Percentiles rank a stretch among this genome's conserved stretches.
Conservation (phyloP, 2,113 vertebrate species). For the Erinaceus europaeus region DNA sequence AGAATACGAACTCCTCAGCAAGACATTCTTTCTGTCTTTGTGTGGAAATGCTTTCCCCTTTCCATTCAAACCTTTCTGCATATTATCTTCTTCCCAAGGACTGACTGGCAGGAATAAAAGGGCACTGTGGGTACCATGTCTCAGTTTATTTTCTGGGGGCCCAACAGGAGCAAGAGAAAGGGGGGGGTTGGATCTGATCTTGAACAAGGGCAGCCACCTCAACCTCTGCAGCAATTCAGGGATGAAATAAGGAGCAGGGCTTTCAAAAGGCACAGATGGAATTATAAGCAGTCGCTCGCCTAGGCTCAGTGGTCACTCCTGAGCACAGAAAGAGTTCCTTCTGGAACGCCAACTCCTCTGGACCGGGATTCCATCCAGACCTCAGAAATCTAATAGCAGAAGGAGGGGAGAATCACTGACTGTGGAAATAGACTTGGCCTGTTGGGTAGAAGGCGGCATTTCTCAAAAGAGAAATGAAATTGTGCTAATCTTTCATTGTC, state of each 20-base stretch:
- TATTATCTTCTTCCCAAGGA: slow-evolving; percentile 32
- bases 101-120: slow-evolving; percentile 44
- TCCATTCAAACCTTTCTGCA: background rate
- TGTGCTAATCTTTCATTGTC: background rate
- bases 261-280: background rate
- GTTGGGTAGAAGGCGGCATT: background rate
- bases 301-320: background rate
- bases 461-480: slow-evolving; percentile 38
- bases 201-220: background rate
- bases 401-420: background rate
- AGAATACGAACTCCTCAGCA: background rate
- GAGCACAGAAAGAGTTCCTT: background rate
- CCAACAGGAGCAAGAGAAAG: background rate
- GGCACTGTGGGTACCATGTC: slow-evolving; percentile 13
- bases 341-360: background rate
- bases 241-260: background rate
- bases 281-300: background rate
- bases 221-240: slow-evolving; percentile 6
- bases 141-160: slow-evolving; percentile 34
- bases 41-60: background rate
- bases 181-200: background rate
- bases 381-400: background rate
- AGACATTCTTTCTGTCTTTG: background rate
- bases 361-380: slow-evolving; percentile 23
- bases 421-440: background rate